A percentile compares a stretch with the other conserved stretches of the same genome.
These are phyloP conservation scores for Eulacestoma nigropectus DNA, from an alignment of 2,113 vertebrate genomes.

Conservation along the genomic window DNA sequence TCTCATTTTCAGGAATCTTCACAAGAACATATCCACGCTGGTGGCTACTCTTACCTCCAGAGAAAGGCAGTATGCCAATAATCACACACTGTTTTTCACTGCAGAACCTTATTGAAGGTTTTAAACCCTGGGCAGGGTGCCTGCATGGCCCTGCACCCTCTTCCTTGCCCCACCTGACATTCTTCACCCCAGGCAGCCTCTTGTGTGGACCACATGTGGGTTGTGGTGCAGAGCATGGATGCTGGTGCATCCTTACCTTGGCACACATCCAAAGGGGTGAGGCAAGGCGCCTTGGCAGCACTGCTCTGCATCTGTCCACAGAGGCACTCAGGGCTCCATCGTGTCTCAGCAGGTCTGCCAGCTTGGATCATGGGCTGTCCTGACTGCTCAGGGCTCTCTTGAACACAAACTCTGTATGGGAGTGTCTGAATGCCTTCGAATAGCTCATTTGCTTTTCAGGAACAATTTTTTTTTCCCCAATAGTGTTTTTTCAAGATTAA, in stretches of 20 bases:
- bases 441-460: background rate
- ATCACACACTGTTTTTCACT: background rate
- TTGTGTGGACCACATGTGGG: background rate
- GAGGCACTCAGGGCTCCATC: background rate
- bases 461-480: background rate
- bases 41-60: background rate
- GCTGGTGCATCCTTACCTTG: background rate
- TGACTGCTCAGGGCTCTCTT: background rate
- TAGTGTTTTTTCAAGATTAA: background rate
- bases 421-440: background rate
- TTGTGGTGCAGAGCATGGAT: background rate
- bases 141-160: background rate
- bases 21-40: background rate
- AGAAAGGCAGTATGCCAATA: background rate
- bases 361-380: background rate
- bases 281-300: accelerated
- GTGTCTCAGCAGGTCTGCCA: background rate
- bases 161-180: background rate
- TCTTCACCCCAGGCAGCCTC: background rate
- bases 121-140: background rate
- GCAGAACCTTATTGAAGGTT: background rate
- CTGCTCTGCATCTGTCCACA: background rate
- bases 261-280: background rate
- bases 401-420: background rate
- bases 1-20: background rate